Conservation (phyloP, 2,797 vertebrate genomes). For the Adelosebastes latens region DNA sequence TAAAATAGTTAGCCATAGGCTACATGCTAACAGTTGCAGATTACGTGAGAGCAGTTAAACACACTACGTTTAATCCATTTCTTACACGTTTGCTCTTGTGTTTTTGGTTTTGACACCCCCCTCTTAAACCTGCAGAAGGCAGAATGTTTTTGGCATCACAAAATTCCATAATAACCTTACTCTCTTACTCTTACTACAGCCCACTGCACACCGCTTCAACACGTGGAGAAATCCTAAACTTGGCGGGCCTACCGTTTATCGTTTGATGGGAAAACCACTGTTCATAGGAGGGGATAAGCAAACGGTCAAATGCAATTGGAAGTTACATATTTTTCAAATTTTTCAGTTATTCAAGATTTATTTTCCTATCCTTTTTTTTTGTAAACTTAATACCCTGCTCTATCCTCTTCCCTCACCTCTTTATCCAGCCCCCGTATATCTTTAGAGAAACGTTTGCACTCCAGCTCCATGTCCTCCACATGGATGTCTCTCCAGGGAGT, state of each 20-base stretch:
- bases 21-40: neutral
- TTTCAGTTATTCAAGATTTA: neutral
- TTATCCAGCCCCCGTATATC: slow-evolving; percentile 90
- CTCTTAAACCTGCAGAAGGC: too few relatives aligned
- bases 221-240: too few relatives aligned
- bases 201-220: too few relatives aligned
- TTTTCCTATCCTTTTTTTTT: neutral
- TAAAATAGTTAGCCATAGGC: neutral
- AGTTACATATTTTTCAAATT: neutral
- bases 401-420: slow-evolving; percentile 76
- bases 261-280: neutral
- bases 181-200: too few relatives aligned
- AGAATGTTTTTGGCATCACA: too few relatives aligned
- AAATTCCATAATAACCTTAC: too few relatives aligned
- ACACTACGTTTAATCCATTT: too few relatives aligned
- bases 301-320: neutral
- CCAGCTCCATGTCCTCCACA: slow-evolving; percentile 92
- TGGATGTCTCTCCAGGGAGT: slow-evolving; percentile 90
- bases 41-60: neutral
- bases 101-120: too few relatives aligned
- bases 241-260: neutral
- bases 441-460: slow-evolving; percentile 90
- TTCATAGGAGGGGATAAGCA: neutral
- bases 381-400: neutral
- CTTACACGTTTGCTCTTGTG: too few relatives aligned